Evolutionary conservation across 2,888 invertebrate genomes (phyloP), one percentile per base, ranked within the genome.

Genomic region (Ceraclea dissimilis): DNA sequence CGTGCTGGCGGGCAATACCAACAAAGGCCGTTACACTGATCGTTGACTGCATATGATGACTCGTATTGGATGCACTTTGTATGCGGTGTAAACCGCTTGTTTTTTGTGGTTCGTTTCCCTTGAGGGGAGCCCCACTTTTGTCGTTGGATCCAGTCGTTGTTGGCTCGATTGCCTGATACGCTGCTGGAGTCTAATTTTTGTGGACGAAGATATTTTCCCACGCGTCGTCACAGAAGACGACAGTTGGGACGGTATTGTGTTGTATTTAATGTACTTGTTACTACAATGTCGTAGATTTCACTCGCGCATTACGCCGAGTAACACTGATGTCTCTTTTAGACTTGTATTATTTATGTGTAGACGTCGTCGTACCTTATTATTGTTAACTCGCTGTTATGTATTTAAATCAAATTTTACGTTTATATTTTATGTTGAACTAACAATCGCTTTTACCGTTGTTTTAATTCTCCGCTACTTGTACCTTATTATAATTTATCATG

Each of bases 11-110:
- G 43, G 56, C 21, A 56, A 50, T 26, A 20, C 55, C 21, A 48
- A 33, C 19, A 52, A 51, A 20, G 51, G 56, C 10, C 59, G 59
- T 26, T 61, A 61, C 47, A 61, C 60, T 5, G 60, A 61, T 47
- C 60, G 60, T 22, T 61, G 60, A 61, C 43, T 17, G n/a, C 16
- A 21, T 18, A 2, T 17, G 17, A 43, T 26, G 17, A 2, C 13
- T 26, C 16, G 18, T 26, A 31, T 18, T 22, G 44, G 51, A 49
- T 53, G 54, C 48, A 39, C 47, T 54, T 20, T 58, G 51, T 49
- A 49, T 39, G 51, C 43, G 53, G 51, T 58, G 31, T 54, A 31
- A 20, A 51, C 51, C 54, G 51, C 54, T 54, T 51, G 51, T 58
- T 58, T 53, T 31, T 54, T 44, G 44, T 43, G 50, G 49, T 49